These are phyloP conservation scores for Campodea augens DNA, from an alignment of 1,140 invertebrate species.

Conservation along the genomic window DNA sequence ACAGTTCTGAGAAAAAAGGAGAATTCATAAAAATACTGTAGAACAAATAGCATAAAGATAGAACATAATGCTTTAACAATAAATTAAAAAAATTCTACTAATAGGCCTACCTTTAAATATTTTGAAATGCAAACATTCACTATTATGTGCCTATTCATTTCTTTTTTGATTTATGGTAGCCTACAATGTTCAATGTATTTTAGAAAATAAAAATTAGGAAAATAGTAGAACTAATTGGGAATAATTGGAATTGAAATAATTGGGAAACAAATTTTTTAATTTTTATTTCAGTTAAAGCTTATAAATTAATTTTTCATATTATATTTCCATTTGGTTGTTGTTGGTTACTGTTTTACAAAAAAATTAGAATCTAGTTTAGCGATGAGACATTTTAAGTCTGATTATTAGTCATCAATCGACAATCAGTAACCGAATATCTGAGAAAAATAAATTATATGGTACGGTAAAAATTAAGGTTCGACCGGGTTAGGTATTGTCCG, in stretches of 20 bases:
- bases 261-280: too few relatives aligned
- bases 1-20: slow-evolving; percentile 44
- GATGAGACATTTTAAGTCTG: slow-evolving; percentile 4
- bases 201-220: too few relatives aligned
- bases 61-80: slow-evolving; percentile 4
- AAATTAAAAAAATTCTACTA: neutral
- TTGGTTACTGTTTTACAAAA: neutral
- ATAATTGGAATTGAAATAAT: too few relatives aligned
- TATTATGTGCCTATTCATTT: neutral
- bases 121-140: slow-evolving; percentile 4
- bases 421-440: too few relatives aligned
- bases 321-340: neutral
- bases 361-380: neutral
- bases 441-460: too few relatives aligned
- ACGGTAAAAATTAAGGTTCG: too few relatives aligned
- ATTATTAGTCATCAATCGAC: slow-evolving; percentile 9
- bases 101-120: slow-evolving; percentile 1
- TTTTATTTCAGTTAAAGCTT: neutral
- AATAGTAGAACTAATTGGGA: too few relatives aligned
- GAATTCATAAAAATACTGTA: slow-evolving; percentile 5
- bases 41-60: slow-evolving; percentile 5
- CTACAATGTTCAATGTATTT: too few relatives aligned
- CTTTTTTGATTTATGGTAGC: neutral
- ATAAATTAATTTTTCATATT: too few relatives aligned
- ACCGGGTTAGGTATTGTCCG: too few relatives aligned